Base-by-base conservation (phyloP, 2,888 invertebrate genomes). In the Drosophila crucigera region DNA sequence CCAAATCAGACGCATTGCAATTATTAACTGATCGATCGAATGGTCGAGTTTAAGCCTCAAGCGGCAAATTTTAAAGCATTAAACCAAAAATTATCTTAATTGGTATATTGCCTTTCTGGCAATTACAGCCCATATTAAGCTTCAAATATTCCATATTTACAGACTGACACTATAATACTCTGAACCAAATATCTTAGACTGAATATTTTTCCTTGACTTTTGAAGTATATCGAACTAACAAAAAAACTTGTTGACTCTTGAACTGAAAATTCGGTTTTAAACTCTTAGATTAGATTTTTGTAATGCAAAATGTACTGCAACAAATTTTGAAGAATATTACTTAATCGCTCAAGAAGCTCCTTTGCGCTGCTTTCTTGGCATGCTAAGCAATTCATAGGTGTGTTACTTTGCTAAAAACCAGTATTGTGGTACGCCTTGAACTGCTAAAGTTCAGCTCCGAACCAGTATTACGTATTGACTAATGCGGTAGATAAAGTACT, bases 1-100 rank as follows among this genome's bases (percentile, higher is more conserved):
- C 76, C 72, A 86, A 47, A 91, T 64, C 52, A 84, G 43, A 68
- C 74, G 88, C 90, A 87, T 87, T 28, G 60, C 61, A 43, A 71
- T 37, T 39, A 11, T 47, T 14, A 28, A 88, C 78, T 84, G 55
- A 70, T 43, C 39, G n/a, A 39, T 61, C 58, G 52, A 7, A 11
- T 35, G 14, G 11, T 41, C 33, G 53, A 60, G 31, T 14, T 35
- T 2, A 9, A 10, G 16, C 52, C 72, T 75, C 37, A 37, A 31
- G n/a, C 58, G n/a, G 16, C 6, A 28, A 28, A 2, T 35, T 55
- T 1, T 30, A 22, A 31, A 25, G 5, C 25, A 10, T 63, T 66
- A 58, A 65, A 65, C 50, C 31, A 30, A 28, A 50, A 28, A 52
- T 68, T 54, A 83, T 74, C 77, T 81, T 53, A 64, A 89, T 75